Evolutionary conservation across 2,113 vertebrate genomes (phyloP).

Genomic region (Promerops cafer): DNA sequence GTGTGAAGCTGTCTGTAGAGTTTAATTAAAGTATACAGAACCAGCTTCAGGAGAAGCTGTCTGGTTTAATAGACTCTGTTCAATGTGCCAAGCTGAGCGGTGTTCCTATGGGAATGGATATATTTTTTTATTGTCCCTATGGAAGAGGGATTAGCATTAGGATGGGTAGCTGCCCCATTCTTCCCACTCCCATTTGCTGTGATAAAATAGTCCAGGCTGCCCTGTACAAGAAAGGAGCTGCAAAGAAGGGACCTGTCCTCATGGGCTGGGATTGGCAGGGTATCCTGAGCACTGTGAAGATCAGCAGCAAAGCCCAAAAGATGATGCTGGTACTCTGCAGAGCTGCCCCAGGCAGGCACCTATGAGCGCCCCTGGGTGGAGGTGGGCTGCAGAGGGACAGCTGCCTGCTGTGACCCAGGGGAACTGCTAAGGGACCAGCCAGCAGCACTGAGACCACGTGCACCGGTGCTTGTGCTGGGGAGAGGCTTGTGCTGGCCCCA

Average conservation of each 20-base stretch:
- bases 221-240: not conserved
- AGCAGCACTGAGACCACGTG: accelerated
- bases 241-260: not conserved
- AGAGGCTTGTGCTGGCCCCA: not conserved
- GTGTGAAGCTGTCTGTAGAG: not conserved
- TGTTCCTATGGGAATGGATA: not conserved
- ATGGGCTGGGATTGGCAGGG: not conserved
- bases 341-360: not conserved
- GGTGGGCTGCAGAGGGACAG: not conserved
- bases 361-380: not conserved
- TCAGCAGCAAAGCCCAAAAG: not conserved
- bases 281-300: not conserved
- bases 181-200: not conserved
- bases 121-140: not conserved
- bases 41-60: not conserved
- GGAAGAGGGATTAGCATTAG: not conserved
- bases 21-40: not conserved
- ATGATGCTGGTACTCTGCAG: not conserved
- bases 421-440: not conserved
- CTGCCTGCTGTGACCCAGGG: not conserved
- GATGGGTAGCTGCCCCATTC: not conserved
- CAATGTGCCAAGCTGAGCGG: not conserved
- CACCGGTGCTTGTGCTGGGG: not conserved
- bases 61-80: not conserved
- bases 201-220: not conserved